Percentiles rank a stretch among this genome's conserved stretches.
Conservation (phyloP, 2,888 invertebrate species). For the Rhagonycha lutea region DNA sequence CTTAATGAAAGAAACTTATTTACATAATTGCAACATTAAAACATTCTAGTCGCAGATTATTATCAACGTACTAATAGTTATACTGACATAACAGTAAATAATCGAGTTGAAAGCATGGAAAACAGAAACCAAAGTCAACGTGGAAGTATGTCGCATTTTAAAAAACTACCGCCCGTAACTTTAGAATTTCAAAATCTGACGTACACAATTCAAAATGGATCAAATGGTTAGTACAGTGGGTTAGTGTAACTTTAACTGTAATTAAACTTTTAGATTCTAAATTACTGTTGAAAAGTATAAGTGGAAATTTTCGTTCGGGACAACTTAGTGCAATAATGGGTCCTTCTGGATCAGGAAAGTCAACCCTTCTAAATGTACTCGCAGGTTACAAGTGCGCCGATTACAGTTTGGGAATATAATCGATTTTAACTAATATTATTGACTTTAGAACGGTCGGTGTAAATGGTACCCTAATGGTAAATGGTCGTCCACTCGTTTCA, state of each 20-base stretch:
- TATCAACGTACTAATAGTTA: too few species aligned
- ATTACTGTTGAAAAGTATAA: constrained; percentile 77
- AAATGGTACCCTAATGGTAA: constrained; percentile 78
- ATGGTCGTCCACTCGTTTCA: constrained; percentile 76
- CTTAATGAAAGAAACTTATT: too few species aligned
- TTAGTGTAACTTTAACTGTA: background rate
- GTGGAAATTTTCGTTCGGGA: constrained; percentile 83
- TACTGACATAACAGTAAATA: too few species aligned
- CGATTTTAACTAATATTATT: background rate
- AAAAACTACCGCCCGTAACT: background rate
- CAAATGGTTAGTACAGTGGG: background rate
- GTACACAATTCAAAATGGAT: background rate
- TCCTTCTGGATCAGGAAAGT: constrained; percentile 92
- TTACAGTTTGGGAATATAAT: background rate
- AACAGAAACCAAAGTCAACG: background rate
- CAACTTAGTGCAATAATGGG: constrained; percentile 91
- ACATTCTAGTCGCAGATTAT: too few species aligned
- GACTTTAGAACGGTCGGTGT: constrained; percentile 55
- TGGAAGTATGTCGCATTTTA: background rate
- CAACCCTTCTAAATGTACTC: constrained; percentile 82
- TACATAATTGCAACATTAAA: too few species aligned
- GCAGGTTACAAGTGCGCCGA: background rate
- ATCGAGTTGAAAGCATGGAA: background rate
- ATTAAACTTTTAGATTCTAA: constrained; percentile 68
- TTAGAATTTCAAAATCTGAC: background rate